Evolutionary conservation across 2,888 invertebrate species (phyloP).

Genomic region (Macroteleia sp.): DNA sequence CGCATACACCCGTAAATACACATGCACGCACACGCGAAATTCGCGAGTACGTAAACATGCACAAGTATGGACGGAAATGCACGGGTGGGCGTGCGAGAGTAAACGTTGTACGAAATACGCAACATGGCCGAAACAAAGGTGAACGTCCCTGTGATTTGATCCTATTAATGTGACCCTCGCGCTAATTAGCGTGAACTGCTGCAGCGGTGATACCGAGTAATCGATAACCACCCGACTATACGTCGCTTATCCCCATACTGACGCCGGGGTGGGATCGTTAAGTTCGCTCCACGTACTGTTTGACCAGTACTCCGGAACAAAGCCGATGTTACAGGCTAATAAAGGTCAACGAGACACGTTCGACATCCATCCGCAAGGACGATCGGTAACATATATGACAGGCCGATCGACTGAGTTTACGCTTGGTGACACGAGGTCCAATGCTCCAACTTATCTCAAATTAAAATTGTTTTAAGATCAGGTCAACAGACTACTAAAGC

Average conservation of each 20-base stretch:
- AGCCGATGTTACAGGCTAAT: slow-evolving; percentile 74
- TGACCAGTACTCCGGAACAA: slow-evolving; percentile 74
- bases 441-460: background rate
- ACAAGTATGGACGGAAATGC: background rate
- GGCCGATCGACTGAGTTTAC: slow-evolving; percentile 34
- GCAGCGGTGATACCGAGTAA: slow-evolving; percentile 73
- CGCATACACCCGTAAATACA: too few relatives aligned
- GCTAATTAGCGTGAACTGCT: slow-evolving; percentile 77
- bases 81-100: slow-evolving; percentile 46
- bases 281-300: slow-evolving; percentile 71
- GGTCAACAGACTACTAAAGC: too few relatives aligned
- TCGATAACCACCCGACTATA: slow-evolving; percentile 72
- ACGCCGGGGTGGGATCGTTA: slow-evolving; percentile 68
- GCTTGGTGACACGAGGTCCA: background rate
- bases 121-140: slow-evolving; percentile 72
- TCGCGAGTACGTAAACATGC: slow-evolving; percentile 4
- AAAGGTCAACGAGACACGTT: slow-evolving; percentile 69
- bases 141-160: slow-evolving; percentile 75
- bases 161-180: slow-evolving; percentile 76
- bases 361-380: slow-evolving; percentile 64
- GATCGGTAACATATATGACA: slow-evolving; percentile 40
- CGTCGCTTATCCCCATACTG: slow-evolving; percentile 66
- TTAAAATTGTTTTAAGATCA: too few relatives aligned
- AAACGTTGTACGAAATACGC: slow-evolving; percentile 67
- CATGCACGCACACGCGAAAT: background rate